Evolutionary conservation across 2,888 invertebrate genomes (phyloP), one percentile per base, ranked within the genome.

Genomic region (Fabriciana adippe): DNA sequence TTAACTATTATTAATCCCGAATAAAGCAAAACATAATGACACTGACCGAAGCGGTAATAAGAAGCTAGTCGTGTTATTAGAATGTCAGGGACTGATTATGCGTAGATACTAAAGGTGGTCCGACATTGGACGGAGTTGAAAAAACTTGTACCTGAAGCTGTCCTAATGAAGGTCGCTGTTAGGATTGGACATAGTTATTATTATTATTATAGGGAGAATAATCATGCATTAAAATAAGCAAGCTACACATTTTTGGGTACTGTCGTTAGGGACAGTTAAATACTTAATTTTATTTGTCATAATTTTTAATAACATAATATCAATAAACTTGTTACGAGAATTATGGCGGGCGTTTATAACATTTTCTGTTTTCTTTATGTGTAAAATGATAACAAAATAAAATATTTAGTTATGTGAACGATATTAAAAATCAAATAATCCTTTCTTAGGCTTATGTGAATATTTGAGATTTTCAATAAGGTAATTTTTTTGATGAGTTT

Each of bases 131-230:
- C 71, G 74, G 78, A 72, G 76, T 81, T 77, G 79, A 88, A 90
- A 88, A 87, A 86, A 85, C 83, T 81, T 82, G 87, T 89, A 89
- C 89, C 88, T 89, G 88, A 77, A 78, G 79, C 75, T 79, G 80
- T 80, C 84, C 81, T 86, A 85, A 86, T 83, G 86, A 89, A 88
- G 89, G 89, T 85, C 81, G 79, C 67, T 68, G 66, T 73, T 74
- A 63, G 71, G 72, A 66, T 45, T 62, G 55, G 50, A 31, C 66
- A 55, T 60, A 51, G 15, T 64, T 57, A 62, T 70, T 64, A 65
- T 70, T 64, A 65, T 67, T 65, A 67, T 48, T 65, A 35, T n/a
- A 66, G 63, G 62, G 68, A 67, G 66, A 64, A 70, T 72, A 75
- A 73, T 74, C 74, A 72, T 67, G 72, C 50, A 48, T 63, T 64